These are phyloP conservation scores for Ophion ellenae DNA, from an alignment of 2,888 invertebrate genomes.

Conservation along the genomic window DNA sequence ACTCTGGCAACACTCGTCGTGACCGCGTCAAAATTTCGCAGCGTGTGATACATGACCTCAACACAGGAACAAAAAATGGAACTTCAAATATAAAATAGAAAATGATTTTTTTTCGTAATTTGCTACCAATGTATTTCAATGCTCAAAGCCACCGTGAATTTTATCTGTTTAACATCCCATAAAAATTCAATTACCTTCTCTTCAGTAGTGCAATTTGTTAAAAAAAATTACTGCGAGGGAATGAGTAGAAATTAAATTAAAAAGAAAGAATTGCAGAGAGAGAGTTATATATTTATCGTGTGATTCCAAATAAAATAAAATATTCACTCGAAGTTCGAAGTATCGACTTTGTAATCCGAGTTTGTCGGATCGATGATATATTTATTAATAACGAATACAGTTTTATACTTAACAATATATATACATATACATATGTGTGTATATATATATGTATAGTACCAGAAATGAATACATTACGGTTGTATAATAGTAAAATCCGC, in stretches of 20 bases:
- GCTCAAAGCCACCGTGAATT: background rate
- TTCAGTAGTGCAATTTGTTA: background rate
- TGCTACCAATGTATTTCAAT: background rate
- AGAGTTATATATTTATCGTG: background rate
- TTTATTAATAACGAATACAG: slow-evolving; percentile 61
- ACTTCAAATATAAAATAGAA: background rate
- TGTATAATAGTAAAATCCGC: slow-evolving; percentile 66
- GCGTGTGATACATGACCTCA: no score
- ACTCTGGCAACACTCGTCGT: no score
- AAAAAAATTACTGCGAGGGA: background rate
- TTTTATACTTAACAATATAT: slow-evolving; percentile 68
- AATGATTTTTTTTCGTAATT: background rate
- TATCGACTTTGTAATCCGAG: slow-evolving; percentile 45
- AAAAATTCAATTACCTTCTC: background rate
- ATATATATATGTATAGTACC: slow-evolving; percentile 41
- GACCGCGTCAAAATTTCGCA: no score
- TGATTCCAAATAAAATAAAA: slow-evolving; percentile 32
- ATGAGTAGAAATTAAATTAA: background rate
- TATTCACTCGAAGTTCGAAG: slow-evolving; percentile 45
- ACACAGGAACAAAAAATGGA: background rate
- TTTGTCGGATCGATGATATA: slow-evolving; percentile 59
- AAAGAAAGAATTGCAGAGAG: background rate
- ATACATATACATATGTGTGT: slow-evolving; percentile 49
- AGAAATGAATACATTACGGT: slow-evolving; percentile 56
- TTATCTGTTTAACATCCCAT: background rate